phyloP scores from a whole-genome alignment of 2,888 invertebrate species.

The Dryomyza anilis region DNA sequence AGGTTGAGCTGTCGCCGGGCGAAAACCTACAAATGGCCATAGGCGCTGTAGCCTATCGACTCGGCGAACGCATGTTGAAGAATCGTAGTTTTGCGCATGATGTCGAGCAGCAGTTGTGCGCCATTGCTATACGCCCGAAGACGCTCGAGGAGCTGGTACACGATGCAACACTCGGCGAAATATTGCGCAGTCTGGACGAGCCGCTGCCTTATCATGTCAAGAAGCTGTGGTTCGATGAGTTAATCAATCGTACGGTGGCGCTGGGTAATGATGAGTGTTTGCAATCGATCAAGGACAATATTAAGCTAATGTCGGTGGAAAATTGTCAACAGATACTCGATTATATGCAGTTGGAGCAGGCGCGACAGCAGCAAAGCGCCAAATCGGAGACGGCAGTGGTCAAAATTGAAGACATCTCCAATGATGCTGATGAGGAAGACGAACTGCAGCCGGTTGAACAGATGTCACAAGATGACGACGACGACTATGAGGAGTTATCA shows the following conservation, averaged over 20 bases:
- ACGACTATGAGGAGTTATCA: conserved; percentile 35
- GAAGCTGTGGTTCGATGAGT: conserved; percentile 45
- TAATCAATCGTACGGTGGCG: conserved; percentile 44
- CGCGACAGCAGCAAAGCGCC: conserved; percentile 28
- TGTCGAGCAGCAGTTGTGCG: conserved; percentile 43
- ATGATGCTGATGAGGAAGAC: conserved; percentile 3
- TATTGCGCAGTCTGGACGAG: conserved; percentile 45
- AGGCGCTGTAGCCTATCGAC: conserved; percentile 44
- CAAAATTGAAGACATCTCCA: conserved; percentile 1
- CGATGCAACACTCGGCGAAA: conserved; percentile 46
- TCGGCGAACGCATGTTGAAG: conserved; percentile 43
- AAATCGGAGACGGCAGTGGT: conserved; percentile 15
- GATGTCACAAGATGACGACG: conserved; percentile 32
- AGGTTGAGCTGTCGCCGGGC: conserved; percentile 43
- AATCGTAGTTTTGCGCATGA: conserved; percentile 46
- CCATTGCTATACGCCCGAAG: conserved; percentile 47
- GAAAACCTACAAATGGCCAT: conserved; percentile 47
- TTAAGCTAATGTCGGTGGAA: conserved; percentile 39
- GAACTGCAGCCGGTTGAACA: conserved; percentile 11
- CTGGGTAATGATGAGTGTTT: conserved; percentile 51
- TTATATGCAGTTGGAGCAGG: conserved; percentile 35
- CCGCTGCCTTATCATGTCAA: conserved; percentile 31
- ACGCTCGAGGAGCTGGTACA: conserved; percentile 42
- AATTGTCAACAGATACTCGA: conserved; percentile 44
- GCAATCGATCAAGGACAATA: conserved; percentile 42